Base-by-base conservation (phyloP, 2,888 invertebrate species). In the Polymixis lichenea region DNA sequence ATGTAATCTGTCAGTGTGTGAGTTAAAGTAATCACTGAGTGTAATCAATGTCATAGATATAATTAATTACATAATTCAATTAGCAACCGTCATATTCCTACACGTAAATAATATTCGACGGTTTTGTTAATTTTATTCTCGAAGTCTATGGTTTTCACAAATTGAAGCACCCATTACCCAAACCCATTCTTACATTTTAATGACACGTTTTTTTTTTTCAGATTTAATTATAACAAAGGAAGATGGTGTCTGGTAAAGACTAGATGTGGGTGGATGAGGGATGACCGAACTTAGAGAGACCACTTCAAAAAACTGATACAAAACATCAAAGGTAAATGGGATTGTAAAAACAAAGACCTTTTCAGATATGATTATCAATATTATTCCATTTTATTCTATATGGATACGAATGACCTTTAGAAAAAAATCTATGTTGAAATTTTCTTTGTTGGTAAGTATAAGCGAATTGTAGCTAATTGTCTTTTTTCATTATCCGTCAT, bases 271-370 rank as follows among this genome's bases (percentile, higher is more conserved):
- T 55, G 28, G 38, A 25, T 58, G 15, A 58, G 49, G 82, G 60
- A 49, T 62, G 17, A 32, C 73, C 51, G 56, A 46, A 51, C 51
- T 56, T 77, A n/a, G 19, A 32, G 46, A 60, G 60, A 38, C n/a
- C 53, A 56, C 55, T 78, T 75, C 55, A 55, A 66, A 75, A 67
- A 5, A n/a, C 49, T 51, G 55, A 51, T 32, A 66, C 25, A 61
- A 43, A 56, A 78, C 75, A 67, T 81, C 66, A 78, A 81, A 78
- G 22, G 51, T 73, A 51, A 77, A 28, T 49, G 51, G 28, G 7
- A 43, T 15, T 65, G 32, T 61, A n/a, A 51, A 65, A 78, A 81
- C 61, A 81, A 66, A 51, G 49, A 43, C 7, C 28, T 38, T 80
- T 72, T 53, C 43, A 58, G 22, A 61, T 49, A 38, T 46, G 19